Evolutionary conservation across 1,140 invertebrate species (phyloP).

Genomic region (Thaumetopoea pityocampa): DNA sequence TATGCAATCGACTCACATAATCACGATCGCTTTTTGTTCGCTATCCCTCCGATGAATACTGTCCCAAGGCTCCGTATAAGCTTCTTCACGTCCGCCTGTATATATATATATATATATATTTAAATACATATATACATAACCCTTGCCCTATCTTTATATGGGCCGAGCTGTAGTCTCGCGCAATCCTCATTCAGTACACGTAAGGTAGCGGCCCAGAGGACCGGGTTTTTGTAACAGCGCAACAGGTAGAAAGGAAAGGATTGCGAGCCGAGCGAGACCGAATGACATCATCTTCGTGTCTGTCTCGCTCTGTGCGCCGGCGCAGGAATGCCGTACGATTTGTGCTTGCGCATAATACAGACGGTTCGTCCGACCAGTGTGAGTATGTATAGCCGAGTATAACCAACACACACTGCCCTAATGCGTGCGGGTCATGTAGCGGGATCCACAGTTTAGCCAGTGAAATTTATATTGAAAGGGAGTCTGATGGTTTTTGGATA

Average conservation of each 20-base stretch:
- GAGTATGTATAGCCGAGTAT: constrained; percentile 46
- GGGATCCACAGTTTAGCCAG: constrained; percentile 71
- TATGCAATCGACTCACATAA: constrained; percentile 64
- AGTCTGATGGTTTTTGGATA: constrained; percentile 69
- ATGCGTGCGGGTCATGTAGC: constrained; percentile 74
- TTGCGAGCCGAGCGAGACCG: constrained; percentile 59
- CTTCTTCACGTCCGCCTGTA: constrained; percentile 38
- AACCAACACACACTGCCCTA: constrained; percentile 72
- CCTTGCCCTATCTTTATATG: constrained; percentile 71
- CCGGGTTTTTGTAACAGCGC: constrained; percentile 73
- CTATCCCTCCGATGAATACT: constrained; percentile 58
- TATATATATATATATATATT: no score
- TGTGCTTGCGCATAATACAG: constrained; percentile 59
- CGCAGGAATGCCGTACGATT: constrained; percentile 73
- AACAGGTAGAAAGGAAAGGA: constrained; percentile 75
- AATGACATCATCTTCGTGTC: constrained; percentile 40
- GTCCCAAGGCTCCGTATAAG: constrained; percentile 48
- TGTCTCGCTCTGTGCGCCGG: constrained; percentile 49
- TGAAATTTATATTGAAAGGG: constrained; percentile 75
- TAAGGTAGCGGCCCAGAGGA: constrained; percentile 73
- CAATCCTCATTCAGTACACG: constrained; percentile 72
- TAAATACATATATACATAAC: no score
- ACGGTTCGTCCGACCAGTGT: constrained; percentile 39
- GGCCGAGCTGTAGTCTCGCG: constrained; percentile 66
- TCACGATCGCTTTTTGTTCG: constrained; percentile 46